A percentile compares a stretch with the other conserved stretches of the same genome.
phyloP scores from a whole-genome alignment of 2,797 vertebrate genomes.

The Scarus forsteni region DNA sequence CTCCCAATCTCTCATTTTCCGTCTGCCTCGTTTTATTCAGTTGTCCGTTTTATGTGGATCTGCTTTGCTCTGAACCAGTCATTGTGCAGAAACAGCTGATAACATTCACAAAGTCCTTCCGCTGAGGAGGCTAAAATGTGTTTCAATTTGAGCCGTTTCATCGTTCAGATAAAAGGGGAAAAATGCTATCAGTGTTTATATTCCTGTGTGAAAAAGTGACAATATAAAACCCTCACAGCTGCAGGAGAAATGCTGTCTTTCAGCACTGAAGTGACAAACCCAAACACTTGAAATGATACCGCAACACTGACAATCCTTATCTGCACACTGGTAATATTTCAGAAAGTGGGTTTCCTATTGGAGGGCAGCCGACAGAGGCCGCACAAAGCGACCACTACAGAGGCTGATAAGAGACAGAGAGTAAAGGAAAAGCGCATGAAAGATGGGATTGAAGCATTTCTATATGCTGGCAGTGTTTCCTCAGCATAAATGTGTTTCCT shows the following conservation, averaged over 20 bases:
- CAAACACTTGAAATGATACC: constrained; percentile 34
- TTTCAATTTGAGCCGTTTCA: constrained; percentile 48
- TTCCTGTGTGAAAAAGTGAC: constrained; percentile 14
- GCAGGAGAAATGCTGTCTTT: constrained; percentile 20
- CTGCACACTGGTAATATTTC: constrained; percentile 33
- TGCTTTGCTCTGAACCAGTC: constrained; percentile 40
- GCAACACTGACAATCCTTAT: constrained; percentile 35
- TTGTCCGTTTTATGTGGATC: constrained; percentile 4
- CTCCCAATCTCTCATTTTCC: constrained; percentile 20
- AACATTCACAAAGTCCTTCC: constrained; percentile 60
- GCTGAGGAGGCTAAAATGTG: constrained; percentile 47
- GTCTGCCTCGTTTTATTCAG: constrained; percentile 22
- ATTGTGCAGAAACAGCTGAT: constrained; percentile 56
- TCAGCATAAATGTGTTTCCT: constrained; percentile 32
- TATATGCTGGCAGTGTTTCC: constrained; percentile 29
- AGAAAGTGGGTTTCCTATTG: constrained; percentile 28
- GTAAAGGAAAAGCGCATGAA: constrained; percentile 26
- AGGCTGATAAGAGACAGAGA: constrained; percentile 47
- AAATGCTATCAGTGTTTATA: constrained; percentile 45
- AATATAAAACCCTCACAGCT: constrained; percentile 23
- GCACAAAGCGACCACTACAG: constrained; percentile 34
- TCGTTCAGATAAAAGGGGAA: constrained; percentile 33
- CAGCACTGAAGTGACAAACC: constrained; percentile 21
- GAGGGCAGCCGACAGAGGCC: constrained; percentile 16
- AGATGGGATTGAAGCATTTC: constrained; percentile 20